Conservation (phyloP, 2,797 vertebrate species). For the Eptatretus atami region DNA sequence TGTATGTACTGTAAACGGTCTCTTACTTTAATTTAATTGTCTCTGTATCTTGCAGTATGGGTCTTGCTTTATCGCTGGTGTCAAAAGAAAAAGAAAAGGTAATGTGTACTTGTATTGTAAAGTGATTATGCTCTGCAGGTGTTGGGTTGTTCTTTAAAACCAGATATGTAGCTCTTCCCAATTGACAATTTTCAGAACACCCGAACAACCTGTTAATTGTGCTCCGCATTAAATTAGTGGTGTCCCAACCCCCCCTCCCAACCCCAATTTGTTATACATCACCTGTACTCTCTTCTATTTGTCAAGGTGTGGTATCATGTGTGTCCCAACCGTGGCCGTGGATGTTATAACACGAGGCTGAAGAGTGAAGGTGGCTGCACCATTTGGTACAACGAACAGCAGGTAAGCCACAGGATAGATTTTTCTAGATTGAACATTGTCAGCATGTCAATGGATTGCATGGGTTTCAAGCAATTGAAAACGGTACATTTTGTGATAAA, state of each 20-base stretch:
- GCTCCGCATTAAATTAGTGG: no score
- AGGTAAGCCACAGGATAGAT: slow-evolving; percentile 20
- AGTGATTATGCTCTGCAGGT: no score
- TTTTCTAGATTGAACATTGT: no score
- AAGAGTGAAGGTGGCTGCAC: slow-evolving; percentile 89
- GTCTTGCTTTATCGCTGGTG: slow-evolving; percentile 72
- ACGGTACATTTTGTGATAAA: no score
- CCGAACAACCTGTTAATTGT: no score
- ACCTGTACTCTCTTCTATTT: not conserved
- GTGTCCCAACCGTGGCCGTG: slow-evolving; percentile 55
- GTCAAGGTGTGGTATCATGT: slow-evolving; percentile 86
- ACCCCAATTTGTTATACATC: not conserved
- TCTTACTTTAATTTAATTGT: slow-evolving; percentile 1
- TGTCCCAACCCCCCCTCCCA: no score
- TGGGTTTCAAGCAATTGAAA: no score
- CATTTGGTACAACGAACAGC: slow-evolving; percentile 98
- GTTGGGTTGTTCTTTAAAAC: no score
- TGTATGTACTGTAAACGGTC: slow-evolving; percentile 4
- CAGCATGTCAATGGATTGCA: no score
- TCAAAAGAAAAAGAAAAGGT: slow-evolving; percentile 95
- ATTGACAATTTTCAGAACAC: no score
- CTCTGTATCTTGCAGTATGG: slow-evolving; percentile 34
- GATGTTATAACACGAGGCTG: slow-evolving; percentile 64
- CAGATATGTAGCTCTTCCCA: no score
- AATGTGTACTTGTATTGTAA: slow-evolving; percentile 7